These are phyloP conservation scores for Megalopta genalis DNA, from an alignment of 1,140 invertebrate species.

Conservation along the genomic window DNA sequence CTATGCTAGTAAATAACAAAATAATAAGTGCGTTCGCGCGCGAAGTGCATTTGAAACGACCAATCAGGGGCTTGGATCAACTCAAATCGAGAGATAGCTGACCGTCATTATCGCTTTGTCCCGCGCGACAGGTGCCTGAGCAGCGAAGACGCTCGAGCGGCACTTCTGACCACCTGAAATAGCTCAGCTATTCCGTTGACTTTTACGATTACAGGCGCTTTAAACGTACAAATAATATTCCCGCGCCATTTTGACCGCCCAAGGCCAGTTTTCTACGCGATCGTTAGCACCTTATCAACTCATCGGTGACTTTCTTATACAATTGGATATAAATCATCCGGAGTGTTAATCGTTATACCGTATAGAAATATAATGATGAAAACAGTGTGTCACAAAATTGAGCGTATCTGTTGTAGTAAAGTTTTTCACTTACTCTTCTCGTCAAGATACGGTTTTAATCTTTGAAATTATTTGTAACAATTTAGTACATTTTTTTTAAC, in stretches of 20 bases:
- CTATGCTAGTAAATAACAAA: too few species aligned
- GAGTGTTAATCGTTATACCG: too few species aligned
- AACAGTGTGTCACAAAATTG: too few species aligned
- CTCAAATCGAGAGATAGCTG: conserved; percentile 52
- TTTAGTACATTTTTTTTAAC: too few species aligned
- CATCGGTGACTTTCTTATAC: neutral
- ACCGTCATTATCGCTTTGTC: conserved; percentile 49
- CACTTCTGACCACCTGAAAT: neutral
- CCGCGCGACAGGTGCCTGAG: conserved; percentile 53
- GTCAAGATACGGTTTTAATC: too few species aligned
- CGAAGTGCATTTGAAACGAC: neutral
- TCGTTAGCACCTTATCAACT: neutral
- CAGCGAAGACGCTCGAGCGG: neutral
- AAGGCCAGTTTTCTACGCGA: neutral
- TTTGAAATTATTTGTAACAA: too few species aligned
- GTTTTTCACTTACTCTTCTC: too few species aligned
- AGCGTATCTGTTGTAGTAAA: too few species aligned
- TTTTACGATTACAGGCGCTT: neutral
- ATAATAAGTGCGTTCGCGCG: too few species aligned
- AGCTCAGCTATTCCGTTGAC: neutral
- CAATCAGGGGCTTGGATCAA: conserved; percentile 44
- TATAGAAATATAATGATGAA: too few species aligned
- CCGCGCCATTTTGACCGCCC: neutral
- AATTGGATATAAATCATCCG: neutral
- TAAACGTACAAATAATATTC: neutral